Evolutionary conservation across 2,888 invertebrate species (phyloP).

Genomic region (Perdita meconis): DNA sequence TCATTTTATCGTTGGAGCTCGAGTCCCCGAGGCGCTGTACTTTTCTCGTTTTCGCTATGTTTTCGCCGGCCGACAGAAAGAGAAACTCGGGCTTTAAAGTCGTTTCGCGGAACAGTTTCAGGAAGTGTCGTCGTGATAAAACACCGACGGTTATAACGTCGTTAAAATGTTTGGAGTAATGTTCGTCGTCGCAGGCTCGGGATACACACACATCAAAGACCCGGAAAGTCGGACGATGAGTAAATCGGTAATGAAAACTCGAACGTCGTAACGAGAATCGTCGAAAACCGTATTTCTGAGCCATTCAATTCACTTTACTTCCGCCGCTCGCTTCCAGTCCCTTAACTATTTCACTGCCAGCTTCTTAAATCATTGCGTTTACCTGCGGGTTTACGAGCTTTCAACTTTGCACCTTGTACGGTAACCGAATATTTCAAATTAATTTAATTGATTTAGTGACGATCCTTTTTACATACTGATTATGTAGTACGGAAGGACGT

Average conservation of each 20-base stretch:
- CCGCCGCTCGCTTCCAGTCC: not conserved
- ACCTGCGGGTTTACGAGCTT: not conserved
- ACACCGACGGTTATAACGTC: slow-evolving; percentile 27
- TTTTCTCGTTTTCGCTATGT: too few species aligned
- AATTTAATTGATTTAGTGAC: too few species aligned
- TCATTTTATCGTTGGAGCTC: slow-evolving; percentile 15
- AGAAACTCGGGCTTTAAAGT: slow-evolving; percentile 5
- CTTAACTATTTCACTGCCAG: not conserved
- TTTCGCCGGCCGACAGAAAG: not conserved
- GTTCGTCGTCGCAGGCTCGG: slow-evolving; percentile 17
- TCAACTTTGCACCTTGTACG: not conserved
- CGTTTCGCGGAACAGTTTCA: slow-evolving; percentile 12
- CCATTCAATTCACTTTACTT: slow-evolving; percentile 6
- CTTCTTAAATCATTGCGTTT: slow-evolving; percentile 5
- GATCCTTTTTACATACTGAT: too few species aligned
- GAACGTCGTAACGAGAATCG: slow-evolving; percentile 11
- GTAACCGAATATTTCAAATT: too few species aligned
- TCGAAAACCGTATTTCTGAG: slow-evolving; percentile 17
- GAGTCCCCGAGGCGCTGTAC: slow-evolving; percentile 2
- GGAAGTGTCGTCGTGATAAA: slow-evolving; percentile 26
- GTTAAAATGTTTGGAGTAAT: slow-evolving; percentile 28
- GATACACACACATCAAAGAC: slow-evolving; percentile 40
- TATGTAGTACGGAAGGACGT: too few species aligned
- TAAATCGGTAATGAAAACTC: slow-evolving; percentile 39
- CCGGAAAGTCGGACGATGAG: slow-evolving; percentile 46